Base-by-base conservation (phyloP, 2,888 invertebrate species). In the Nematopogon swammerdamellus region DNA sequence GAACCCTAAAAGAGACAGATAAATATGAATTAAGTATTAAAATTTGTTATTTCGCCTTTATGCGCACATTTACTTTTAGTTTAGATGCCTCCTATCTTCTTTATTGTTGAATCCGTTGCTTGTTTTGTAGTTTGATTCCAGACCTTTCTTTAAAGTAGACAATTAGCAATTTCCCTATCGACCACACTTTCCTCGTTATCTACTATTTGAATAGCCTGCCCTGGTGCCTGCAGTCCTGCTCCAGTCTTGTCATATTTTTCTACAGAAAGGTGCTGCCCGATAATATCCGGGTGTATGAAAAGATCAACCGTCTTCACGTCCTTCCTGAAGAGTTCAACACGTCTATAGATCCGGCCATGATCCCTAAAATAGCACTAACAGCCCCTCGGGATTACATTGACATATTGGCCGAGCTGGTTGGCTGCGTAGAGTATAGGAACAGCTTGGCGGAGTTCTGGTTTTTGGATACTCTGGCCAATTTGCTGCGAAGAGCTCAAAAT, bases 391-490 rank as follows among this genome's bases (percentile, higher is more conserved):
- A 61, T 52, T 75, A 70, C 51, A 77, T 79, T 5, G 73, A 73
- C n/a, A 60, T 65, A 3, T 54, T 82, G 49, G 81, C 67, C 0
- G 60, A 65, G 0, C 53, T 73, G 18, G 62, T 76, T 0, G 80
- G 76, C 0, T 73, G 81, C 44, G 61, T 52, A 2, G 60, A 62
- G 44, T 80, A 73, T 50, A 65, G 60, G 49, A 70, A 61, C 17
- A 80, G 74, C 49, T 55, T 80, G 49, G 70, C 77, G 0, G 79
- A 80, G 49, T 80, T 62, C 57, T 83, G 83, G 83, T 79, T 82
- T 50, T 55, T 83, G 57, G 82, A 82, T 36, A 77, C 73, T 0
- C 19, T 83, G 51, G 74, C 80, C 0, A 71, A 73, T 54, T 50
- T 79, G 52, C 53, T 79, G 54, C 62, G 72, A 49, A 60, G 77